These are phyloP conservation scores for Scolopax bukidnonensis DNA, from an alignment of 2,797 vertebrate genomes.

Conservation along the genomic window DNA sequence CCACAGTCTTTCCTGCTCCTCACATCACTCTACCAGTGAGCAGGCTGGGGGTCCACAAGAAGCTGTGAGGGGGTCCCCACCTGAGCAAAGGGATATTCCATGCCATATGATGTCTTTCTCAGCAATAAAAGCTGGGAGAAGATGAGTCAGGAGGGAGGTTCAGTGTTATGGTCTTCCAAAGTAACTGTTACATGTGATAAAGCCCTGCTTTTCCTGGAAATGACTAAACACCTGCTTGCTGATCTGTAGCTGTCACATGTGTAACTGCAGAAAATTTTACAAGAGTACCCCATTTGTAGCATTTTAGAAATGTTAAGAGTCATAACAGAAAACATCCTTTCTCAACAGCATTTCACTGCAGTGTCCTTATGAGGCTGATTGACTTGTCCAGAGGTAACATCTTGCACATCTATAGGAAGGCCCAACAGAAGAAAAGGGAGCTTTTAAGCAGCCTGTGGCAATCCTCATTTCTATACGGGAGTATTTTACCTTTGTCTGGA, in stretches of 20 bases:
- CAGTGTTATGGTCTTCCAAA: neutral
- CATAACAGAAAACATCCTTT: neutral
- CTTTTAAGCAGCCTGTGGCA: neutral
- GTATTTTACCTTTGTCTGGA: neutral
- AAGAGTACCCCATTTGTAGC: rapidly evolving
- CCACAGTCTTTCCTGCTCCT: too few species aligned
- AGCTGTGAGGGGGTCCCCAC: too few species aligned
- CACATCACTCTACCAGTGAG: too few species aligned
- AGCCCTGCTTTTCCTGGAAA: neutral
- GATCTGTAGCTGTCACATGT: neutral
- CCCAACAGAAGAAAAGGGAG: neutral
- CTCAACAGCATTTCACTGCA: neutral
- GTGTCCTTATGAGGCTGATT: neutral
- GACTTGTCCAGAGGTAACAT: neutral
- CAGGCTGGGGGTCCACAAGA: too few species aligned
- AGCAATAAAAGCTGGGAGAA: neutral
- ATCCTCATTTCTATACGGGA: neutral
- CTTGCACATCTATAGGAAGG: neutral
- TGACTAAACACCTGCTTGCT: rapidly evolving
- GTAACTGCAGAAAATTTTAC: neutral
- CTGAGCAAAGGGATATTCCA: too few species aligned
- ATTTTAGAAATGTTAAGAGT: neutral
- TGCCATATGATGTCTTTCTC: too few species aligned
- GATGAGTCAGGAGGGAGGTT: neutral
- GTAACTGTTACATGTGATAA: neutral